Percentiles rank a stretch among this genome's conserved stretches.
Evolutionary conservation across 2,113 vertebrate species (phyloP).

Genomic region (Nyctibius bracteatus): DNA sequence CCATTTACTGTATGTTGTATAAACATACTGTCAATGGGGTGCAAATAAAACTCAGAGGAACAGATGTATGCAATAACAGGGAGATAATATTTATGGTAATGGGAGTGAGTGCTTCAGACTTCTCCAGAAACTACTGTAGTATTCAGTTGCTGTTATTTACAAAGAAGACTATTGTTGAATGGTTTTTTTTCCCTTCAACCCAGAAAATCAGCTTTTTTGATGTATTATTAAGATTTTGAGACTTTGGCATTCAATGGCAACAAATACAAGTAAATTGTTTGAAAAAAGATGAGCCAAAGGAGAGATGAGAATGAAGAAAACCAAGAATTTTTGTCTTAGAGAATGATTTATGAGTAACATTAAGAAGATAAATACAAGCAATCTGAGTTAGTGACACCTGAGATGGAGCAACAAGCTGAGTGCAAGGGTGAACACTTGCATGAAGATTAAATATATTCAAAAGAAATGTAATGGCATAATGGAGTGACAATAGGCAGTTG

Average conservation of each 20-base stretch:
- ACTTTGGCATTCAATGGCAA: background rate
- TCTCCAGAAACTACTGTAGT: background rate
- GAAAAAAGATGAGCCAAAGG: background rate
- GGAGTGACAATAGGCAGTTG: background rate
- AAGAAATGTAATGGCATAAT: background rate
- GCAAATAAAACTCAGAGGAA: background rate
- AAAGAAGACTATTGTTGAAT: background rate
- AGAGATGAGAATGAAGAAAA: background rate
- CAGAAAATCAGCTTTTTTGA: rapidly evolving
- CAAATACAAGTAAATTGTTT: background rate
- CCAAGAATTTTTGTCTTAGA: background rate
- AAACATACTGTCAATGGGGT: background rate
- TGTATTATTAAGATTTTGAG: background rate
- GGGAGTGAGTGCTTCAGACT: background rate
- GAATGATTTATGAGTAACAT: background rate
- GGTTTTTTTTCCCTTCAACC: background rate
- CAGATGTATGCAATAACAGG: background rate
- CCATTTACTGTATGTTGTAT: background rate
- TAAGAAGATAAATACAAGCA: background rate
- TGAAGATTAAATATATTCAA: background rate
- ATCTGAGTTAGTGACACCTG: background rate
- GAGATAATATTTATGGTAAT: background rate
- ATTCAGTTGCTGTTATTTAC: background rate
- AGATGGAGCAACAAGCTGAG: background rate
- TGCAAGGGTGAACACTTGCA: background rate